Base-by-base conservation (phyloP, 2,888 invertebrate genomes). In the Caradrina kadenii region DNA sequence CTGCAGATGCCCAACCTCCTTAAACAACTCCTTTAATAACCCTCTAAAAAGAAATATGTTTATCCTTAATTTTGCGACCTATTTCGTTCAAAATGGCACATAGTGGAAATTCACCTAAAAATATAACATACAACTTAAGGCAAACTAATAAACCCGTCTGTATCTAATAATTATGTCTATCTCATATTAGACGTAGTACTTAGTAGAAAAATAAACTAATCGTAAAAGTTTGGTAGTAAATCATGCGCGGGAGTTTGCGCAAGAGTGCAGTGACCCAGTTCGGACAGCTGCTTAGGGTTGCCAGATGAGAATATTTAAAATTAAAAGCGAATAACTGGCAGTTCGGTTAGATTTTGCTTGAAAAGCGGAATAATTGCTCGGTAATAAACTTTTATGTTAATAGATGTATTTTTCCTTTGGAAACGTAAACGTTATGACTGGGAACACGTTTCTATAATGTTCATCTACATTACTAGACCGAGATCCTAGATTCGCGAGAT, bases 251-350 rank as follows among this genome's bases (percentile, higher is more conserved):
- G 62, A 77, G 65, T 63, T 52, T 67, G 71, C 63, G 67, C 67
- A 55, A 55, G 79, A 81, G 82, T 84, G 80, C 82, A 70, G 35
- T 84, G 84, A 81, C 84, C 84, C 19, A 79, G 22, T 70, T 81
- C 58, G 52, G 62, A 58, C 50, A 66, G 52, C 60, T 55, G 31
- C n/a, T 53, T 78, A 81, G 82, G 79, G 82, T 52, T 73, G 82
- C 26, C 79, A 72, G 62, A 63, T 31, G 61, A 45, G n/a, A 55
- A 66, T 58, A 61, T 53, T 45, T 74, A 22, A 76, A 22, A 59
- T 53, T 42, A n/a, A 13, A 49, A 62, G 1, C 73, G 35, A 78
- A 78, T 78, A 58, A 73, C 56, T 35, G 48, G 48, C 55, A 61
- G 55, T 73, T 55, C 45, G 2, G 52, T 48, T n/a, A 55, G 56